Evolutionary conservation across 2,797 vertebrate genomes (phyloP), one percentile per base, ranked within the genome.

Genomic region (Anguilla obscura): DNA sequence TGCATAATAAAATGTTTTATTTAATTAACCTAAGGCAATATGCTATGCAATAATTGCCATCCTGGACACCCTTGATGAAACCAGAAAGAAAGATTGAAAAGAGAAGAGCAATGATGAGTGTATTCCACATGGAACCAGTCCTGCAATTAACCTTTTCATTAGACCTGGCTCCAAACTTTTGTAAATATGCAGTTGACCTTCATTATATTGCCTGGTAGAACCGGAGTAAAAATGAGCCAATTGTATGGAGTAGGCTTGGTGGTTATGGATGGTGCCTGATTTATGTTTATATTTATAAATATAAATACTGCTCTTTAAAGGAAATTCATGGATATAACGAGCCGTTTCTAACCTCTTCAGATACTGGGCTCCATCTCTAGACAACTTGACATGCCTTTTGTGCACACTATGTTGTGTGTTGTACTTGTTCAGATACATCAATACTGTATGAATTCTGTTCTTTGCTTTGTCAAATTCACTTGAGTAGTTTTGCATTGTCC

Each of bases 61-160:
- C 76, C 21, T 80, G 76, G 40, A 80, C 33, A 80, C 30, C 33
- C 33, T 36, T 40, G 33, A 16, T 18, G 10, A 40, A 80, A 36
- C 5, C 24, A 2, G 18, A 21, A 45, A 21, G 36, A 7, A 36
- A 8, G 18, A 76, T 27, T 12, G 71, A 36, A 16, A 18, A 36
- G 66, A 71, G 1, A 76, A 33, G 33, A 36, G 69, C 0, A 14
- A 74, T 74, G 30, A 79, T 79, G 74, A 18, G 18, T 45, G 36
- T 40, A 18, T 21, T 45, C 74, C 36, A 79, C 14, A 36, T 9
- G 33, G 36, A 79, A 79, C 36, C 16, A 45, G 74, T 79, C 33
- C 74, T 45, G 36, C 36, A 79, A 79, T 79, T 79, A 79, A 79
- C 74, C 74, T 79, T 74, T 79, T 45, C 36, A 40, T 45, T 18